These are phyloP conservation scores for Cyphomyrmex costatus DNA, from an alignment of 1,140 invertebrate species.

Conservation along the genomic window DNA sequence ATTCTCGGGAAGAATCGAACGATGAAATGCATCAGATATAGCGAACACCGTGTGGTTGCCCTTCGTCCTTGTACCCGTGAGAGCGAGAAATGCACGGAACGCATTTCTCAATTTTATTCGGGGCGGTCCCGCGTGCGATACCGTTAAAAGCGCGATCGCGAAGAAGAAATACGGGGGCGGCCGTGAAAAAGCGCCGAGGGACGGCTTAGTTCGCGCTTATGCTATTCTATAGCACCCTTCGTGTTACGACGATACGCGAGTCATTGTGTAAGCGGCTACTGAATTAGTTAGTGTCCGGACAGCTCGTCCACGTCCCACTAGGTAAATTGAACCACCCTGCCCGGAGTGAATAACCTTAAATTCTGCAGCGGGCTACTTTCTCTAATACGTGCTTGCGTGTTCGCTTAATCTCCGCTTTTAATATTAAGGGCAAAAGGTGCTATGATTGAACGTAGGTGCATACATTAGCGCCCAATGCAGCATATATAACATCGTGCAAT, in stretches of 20 bases:
- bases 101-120: background rate
- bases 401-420: background rate
- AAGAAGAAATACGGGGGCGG: slow-evolving; percentile 16
- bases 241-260: background rate
- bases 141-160: background rate
- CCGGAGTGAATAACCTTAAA: slow-evolving; percentile 23
- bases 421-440: slow-evolving; percentile 6
- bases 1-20: slow-evolving; percentile 12
- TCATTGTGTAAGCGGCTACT: slow-evolving; percentile 24
- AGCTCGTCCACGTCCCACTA: slow-evolving; percentile 21
- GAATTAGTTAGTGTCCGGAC: slow-evolving; percentile 37
- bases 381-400: slow-evolving; percentile 8
- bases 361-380: background rate
- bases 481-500: background rate
- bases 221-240: background rate
- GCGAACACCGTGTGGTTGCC: background rate
- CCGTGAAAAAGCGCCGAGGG: slow-evolving; percentile 19
- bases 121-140: background rate
- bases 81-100: background rate
- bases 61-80: background rate
- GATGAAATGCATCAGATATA: background rate
- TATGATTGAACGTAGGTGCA: background rate
- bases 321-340: slow-evolving; percentile 29
- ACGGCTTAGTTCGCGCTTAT: slow-evolving; percentile 32
- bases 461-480: background rate